Conservation (phyloP, 2,888 invertebrate species). For the Andrena hattorfiana region DNA sequence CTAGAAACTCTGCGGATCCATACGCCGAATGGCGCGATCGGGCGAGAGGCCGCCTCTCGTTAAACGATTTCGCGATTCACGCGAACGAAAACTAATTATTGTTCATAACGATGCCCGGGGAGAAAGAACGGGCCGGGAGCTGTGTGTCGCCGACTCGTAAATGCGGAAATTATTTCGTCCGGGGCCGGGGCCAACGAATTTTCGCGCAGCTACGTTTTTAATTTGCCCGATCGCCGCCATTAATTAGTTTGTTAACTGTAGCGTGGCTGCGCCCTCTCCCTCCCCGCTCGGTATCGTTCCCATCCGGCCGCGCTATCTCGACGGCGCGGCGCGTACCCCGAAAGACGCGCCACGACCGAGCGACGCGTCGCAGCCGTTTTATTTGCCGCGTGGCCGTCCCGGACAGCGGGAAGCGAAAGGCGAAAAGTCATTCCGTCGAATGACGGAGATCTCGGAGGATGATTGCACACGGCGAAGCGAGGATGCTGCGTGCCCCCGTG, state of each 20-base stretch:
- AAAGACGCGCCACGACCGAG: conserved; percentile 19
- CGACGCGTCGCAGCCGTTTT: not conserved
- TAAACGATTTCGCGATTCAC: conserved; percentile 44
- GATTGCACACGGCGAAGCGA: conserved; percentile 61
- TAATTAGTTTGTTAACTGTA: conserved; percentile 53
- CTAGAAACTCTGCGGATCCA: not conserved
- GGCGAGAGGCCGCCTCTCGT: conserved; percentile 7
- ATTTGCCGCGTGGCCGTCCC: not conserved
- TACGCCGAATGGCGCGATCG: not conserved
- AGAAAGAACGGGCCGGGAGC: conserved; percentile 24
- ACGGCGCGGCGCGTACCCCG: not conserved
- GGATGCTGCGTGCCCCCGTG: conserved; percentile 44
- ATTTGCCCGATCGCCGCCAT: conserved; percentile 41
- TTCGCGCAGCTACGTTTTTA: conserved; percentile 45
- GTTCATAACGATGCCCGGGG: conserved; percentile 35
- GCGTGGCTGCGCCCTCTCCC: conserved; percentile 11
- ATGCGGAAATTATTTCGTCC: conserved; percentile 49
- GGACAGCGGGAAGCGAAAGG: conserved; percentile 48
- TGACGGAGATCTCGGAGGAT: conserved; percentile 70
- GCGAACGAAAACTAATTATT: conserved; percentile 48
- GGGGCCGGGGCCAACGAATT: conserved; percentile 17
- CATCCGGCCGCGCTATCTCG: not conserved
- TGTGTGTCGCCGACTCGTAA: conserved; percentile 30
- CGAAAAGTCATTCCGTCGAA: conserved; percentile 72
- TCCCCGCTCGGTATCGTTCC: not conserved